A percentile compares a stretch with the other conserved stretches of the same genome.
Evolutionary conservation across 2,797 vertebrate genomes (phyloP).

Genomic region (Falco rusticolus): DNA sequence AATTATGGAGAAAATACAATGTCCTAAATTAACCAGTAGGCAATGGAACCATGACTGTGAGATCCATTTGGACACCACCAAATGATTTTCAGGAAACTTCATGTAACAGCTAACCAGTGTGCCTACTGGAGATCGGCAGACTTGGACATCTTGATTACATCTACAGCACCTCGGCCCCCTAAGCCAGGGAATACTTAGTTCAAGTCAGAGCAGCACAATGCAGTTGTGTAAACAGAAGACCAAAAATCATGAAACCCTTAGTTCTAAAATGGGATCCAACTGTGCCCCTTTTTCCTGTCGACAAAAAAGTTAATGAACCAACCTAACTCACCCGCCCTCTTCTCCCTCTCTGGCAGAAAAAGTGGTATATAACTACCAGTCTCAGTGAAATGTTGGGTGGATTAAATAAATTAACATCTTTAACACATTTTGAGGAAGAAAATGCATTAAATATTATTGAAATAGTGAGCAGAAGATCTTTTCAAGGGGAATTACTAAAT

Average conservation of each 20-base stretch:
- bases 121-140: neutral
- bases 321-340: neutral
- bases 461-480: slow-evolving; percentile 17
- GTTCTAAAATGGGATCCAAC: slow-evolving; percentile 57
- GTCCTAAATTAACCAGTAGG: neutral
- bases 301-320: slow-evolving; percentile 60
- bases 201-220: slow-evolving; percentile 7
- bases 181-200: neutral
- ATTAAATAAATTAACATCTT: slow-evolving; percentile 16
- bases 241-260: slow-evolving; percentile 51
- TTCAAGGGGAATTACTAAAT: slow-evolving; percentile 53
- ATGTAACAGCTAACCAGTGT: neutral
- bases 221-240: slow-evolving; percentile 45
- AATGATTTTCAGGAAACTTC: neutral
- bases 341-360: neutral
- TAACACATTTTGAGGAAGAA: neutral
- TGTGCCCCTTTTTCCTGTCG: slow-evolving; percentile 39
- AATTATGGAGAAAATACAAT: neutral
- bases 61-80: neutral
- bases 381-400: neutral
- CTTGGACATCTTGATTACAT: neutral
- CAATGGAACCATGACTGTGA: neutral
- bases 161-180: neutral
- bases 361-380: neutral
- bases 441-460: slow-evolving; percentile 1